A percentile compares a stretch with the other conserved stretches of the same genome.
Evolutionary conservation across 2,797 vertebrate species (phyloP).

Genomic region (Phalloptychus januarius): DNA sequence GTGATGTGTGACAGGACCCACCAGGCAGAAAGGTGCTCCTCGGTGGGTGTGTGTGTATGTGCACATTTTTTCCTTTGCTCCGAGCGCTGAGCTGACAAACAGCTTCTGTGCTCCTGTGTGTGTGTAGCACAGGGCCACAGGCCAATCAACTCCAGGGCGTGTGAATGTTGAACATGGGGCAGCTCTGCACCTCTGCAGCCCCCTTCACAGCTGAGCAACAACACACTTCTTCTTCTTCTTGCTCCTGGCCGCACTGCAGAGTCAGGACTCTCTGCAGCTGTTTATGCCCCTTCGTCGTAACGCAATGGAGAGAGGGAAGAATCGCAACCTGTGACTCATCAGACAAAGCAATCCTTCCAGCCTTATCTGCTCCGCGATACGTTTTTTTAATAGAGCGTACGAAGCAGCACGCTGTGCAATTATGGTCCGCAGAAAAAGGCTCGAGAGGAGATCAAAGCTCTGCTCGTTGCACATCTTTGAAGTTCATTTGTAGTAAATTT

Average conservation of each 20-base stretch:
- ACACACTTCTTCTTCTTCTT: constrained; percentile 55
- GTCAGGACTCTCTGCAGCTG: constrained; percentile 29
- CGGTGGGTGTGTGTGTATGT: too few species aligned
- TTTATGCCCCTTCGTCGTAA: constrained; percentile 33
- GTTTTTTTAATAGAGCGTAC: background rate
- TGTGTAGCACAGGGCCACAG: constrained; percentile 61
- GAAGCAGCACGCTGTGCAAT: background rate
- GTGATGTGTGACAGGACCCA: constrained; percentile 49
- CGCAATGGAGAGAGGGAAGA: constrained; percentile 24
- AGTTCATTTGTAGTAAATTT: background rate
- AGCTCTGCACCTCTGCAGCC: constrained; percentile 60
- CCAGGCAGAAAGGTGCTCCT: constrained; percentile 37
- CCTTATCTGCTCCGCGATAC: constrained; percentile 9
- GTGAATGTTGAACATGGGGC: constrained; percentile 67
- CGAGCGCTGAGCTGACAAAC: constrained; percentile 41
- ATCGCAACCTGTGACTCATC: constrained; percentile 16
- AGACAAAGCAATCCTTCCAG: background rate
- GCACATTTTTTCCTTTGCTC: constrained; percentile 12
- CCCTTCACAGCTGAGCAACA: constrained; percentile 66
- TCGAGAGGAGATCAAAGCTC: constrained; percentile 10
- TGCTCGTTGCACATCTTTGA: background rate
- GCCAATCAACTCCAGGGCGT: constrained; percentile 62
- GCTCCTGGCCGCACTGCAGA: constrained; percentile 61
- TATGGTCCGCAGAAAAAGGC: constrained; percentile 11
- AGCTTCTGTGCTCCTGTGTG: constrained; percentile 67